Percentiles rank a stretch among this genome's conserved stretches.
phyloP scores from a whole-genome alignment of 2,888 invertebrate species.

The Leucophenga montana region DNA sequence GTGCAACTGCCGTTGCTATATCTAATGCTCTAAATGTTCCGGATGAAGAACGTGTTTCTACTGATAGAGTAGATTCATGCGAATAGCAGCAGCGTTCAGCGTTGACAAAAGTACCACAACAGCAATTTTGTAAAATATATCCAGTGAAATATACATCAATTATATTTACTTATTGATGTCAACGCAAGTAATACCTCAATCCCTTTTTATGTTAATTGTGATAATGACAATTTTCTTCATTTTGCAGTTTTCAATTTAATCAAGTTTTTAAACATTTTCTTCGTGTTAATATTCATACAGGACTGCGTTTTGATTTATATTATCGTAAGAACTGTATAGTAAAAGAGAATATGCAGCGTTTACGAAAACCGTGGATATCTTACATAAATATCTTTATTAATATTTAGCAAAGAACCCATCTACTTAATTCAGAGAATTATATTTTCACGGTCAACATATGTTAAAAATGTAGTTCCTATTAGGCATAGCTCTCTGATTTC shows the following conservation, averaged over 20 bases:
- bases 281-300: conserved; percentile 1
- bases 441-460: too few species aligned
- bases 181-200: conserved; percentile 22
- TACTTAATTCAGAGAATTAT: too few species aligned
- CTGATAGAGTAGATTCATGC: conserved; percentile 46
- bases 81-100: conserved; percentile 39
- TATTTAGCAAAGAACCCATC: too few species aligned
- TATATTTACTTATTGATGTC: conserved; percentile 45
- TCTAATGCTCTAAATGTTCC: conserved; percentile 38
- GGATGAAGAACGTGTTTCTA: conserved; percentile 7
- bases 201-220: conserved; percentile 24
- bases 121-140: conserved; percentile 22
- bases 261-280: conserved; percentile 7
- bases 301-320: conserved; percentile 26
- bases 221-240: conserved; percentile 19
- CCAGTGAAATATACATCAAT: conserved; percentile 40
- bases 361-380: conserved; percentile 27
- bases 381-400: conserved; percentile 47
- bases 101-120: conserved; percentile 27
- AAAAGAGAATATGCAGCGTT: too few species aligned
- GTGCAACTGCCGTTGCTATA: conserved; percentile 39
- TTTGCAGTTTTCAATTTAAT: conserved; percentile 9
- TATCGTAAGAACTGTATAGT: too few species aligned
- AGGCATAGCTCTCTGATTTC: too few species aligned
- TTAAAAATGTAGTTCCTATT: too few species aligned